Base-by-base conservation (phyloP, 2,888 invertebrate genomes). In the Hermodice carunculata region DNA sequence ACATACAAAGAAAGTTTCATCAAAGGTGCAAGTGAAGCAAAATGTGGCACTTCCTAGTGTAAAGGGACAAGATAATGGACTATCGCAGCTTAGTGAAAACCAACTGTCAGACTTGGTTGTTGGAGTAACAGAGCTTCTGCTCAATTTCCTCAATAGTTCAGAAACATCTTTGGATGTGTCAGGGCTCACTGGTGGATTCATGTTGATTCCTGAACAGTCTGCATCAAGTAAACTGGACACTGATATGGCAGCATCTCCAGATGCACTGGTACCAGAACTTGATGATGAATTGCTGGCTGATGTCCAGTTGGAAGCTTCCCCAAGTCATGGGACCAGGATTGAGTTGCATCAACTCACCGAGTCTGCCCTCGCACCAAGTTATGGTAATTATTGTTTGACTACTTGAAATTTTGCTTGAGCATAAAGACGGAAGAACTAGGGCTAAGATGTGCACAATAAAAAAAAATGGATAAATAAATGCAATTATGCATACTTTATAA, bases 321-420 rank as follows among this genome's bases (percentile, higher is more conserved):
- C 29, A 17, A n/a, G 22, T 32, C 52, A 32, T 6, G 61, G 51
- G 32, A 29, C 53, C 28, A n/a, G 64, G 26, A 44, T 49, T 40
- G 65, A 65, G 64, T 56, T 64, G 60, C 49, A 60, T 17, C 61
- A 61, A 61, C 64, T 67, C 44, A 57, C 53, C 28, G 48, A 60
- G 14, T 29, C 59, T 28, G 37, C 24, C 42, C 26, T 43, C 31
- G 26, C 64, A 51, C 61, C 64, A 64, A 64, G 64, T 64, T 60
- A 64, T 61, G 67, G 67, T 64, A 61, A 61, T 52, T 42, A 31
- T 17, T 24, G 5, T 19, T 56, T 61, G 3, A 43, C 31, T 19
- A 6, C 19, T 24, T n/a, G 2, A 46, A 19, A 42, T 34, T 42
- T 42, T 1, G n/a, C n/a, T n/a, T n/a, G n/a, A n/a, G n/a, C n/a